phyloP scores from a whole-genome alignment of 2,797 vertebrate species.

The Cygnus olor region DNA sequence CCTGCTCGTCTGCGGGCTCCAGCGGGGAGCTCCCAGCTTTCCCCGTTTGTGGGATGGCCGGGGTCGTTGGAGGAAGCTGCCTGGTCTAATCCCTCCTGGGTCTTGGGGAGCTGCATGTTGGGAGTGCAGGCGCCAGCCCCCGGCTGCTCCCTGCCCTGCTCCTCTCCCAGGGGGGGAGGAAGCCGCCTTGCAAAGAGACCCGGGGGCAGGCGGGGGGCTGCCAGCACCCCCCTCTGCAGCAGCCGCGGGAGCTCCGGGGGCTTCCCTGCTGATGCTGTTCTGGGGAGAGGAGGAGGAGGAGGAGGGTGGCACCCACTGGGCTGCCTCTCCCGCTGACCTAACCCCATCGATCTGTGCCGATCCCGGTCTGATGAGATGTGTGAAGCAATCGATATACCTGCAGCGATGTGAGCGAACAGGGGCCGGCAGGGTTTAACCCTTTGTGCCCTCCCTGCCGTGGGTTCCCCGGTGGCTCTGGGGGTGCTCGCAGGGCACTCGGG shows the following conservation, averaged over 20 bases:
- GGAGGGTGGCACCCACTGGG: background rate
- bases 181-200: background rate
- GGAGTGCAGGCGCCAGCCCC: rapidly evolving
- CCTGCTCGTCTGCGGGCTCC: background rate
- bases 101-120: background rate
- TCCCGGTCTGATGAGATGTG: background rate
- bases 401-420: background rate
- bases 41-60: background rate
- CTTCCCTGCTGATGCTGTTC: background rate
- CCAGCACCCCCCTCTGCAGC: rapidly evolving
- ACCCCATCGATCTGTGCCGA: background rate
- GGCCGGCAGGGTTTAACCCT: background rate
- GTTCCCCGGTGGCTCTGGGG: rapidly evolving
- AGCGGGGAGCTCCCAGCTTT: background rate
- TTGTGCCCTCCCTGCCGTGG: rapidly evolving
- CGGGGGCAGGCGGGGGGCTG: background rate
- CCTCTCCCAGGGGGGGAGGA: rapidly evolving
- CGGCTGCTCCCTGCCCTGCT: background rate
- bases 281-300: background rate
- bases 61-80: too few species aligned
- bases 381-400: background rate
- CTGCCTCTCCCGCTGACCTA: background rate
- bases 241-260: rapidly evolving
- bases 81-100: too few species aligned
- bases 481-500: background rate